These are phyloP conservation scores for Drosophila kohkoa DNA, from an alignment of 1,140 invertebrate species.

Conservation along the genomic window DNA sequence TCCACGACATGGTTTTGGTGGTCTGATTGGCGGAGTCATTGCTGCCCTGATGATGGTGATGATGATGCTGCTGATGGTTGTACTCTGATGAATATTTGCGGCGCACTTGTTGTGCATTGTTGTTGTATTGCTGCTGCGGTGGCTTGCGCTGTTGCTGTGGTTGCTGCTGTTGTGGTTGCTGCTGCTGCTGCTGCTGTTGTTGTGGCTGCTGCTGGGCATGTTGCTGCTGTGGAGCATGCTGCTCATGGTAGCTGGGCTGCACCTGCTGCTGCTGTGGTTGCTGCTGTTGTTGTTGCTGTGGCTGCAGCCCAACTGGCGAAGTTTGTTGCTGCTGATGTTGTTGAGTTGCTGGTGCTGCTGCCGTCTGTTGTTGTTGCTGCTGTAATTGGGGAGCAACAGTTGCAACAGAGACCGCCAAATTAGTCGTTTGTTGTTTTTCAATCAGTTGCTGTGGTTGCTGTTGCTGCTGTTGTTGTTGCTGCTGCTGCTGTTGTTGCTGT, in stretches of 20 bases:
- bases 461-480: slow-evolving; percentile 33
- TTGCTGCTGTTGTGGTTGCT: slow-evolving; percentile 42
- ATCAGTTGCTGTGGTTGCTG: slow-evolving; percentile 41
- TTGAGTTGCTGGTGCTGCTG: slow-evolving; percentile 18
- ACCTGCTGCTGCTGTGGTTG: slow-evolving; percentile 50
- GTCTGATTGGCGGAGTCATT: slow-evolving; percentile 76
- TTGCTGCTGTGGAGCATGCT: slow-evolving; percentile 38
- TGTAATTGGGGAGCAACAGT: slow-evolving; percentile 63
- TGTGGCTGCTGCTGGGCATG: slow-evolving; percentile 50
- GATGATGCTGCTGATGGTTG: slow-evolving; percentile 59
- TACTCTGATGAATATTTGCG: slow-evolving; percentile 76
- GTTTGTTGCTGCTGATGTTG: slow-evolving; percentile 55
- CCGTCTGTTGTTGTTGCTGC: slow-evolving; percentile 40
- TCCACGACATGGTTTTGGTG: slow-evolving; percentile 82
- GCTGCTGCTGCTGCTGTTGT: slow-evolving; percentile 26
- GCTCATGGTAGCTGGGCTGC: slow-evolving; percentile 51
- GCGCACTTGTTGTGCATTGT: slow-evolving; percentile 57
- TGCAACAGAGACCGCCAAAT: slow-evolving; percentile 50
- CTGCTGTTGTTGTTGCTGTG: slow-evolving; percentile 41
- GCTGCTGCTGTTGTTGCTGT: slow-evolving; percentile 29
- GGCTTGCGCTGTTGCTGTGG: slow-evolving; percentile 34
- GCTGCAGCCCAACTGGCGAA: slow-evolving; percentile 18
- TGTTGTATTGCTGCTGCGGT: slow-evolving; percentile 65
- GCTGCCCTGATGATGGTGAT: slow-evolving; percentile 65
- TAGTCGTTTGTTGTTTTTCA: slow-evolving; percentile 42